phyloP scores from a whole-genome alignment of 2,888 invertebrate genomes.

The Enoplolaimus lenunculus region DNA sequence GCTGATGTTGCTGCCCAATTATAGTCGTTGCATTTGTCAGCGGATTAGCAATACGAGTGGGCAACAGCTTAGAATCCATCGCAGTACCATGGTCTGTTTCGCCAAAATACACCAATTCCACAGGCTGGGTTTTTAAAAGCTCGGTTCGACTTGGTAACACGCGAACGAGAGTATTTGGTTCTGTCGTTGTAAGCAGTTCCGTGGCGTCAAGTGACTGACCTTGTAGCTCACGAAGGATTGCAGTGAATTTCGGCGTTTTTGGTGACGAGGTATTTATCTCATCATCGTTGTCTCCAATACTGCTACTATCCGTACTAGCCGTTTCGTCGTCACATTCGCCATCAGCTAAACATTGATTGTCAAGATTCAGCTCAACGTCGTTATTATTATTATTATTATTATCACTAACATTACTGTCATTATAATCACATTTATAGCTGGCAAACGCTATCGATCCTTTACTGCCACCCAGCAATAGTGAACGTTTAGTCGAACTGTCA shows the following conservation, averaged over 20 bases:
- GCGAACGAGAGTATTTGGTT: background rate
- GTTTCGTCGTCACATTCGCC: too few relatives aligned
- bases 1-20: too few relatives aligned
- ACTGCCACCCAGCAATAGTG: too few relatives aligned
- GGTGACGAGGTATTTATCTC: background rate
- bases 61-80: background rate
- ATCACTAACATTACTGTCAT: background rate
- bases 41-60: background rate
- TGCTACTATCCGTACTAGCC: background rate
- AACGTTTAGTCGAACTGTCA: background rate
- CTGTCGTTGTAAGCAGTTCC: background rate
- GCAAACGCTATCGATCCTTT: too few relatives aligned
- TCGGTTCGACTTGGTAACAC: background rate
- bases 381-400: background rate
- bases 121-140: conserved; percentile 18
- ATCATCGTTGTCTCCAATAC: background rate
- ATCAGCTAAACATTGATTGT: background rate
- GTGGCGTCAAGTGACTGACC: background rate
- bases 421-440: background rate
- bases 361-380: background rate
- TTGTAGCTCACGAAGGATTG: background rate
- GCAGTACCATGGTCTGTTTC: conserved; percentile 13
- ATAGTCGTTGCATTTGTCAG: too few relatives aligned
- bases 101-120: conserved; percentile 23
- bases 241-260: too few relatives aligned